Evolutionary conservation across 2,797 vertebrate species (phyloP).

Genomic region (Psittacula echo): DNA sequence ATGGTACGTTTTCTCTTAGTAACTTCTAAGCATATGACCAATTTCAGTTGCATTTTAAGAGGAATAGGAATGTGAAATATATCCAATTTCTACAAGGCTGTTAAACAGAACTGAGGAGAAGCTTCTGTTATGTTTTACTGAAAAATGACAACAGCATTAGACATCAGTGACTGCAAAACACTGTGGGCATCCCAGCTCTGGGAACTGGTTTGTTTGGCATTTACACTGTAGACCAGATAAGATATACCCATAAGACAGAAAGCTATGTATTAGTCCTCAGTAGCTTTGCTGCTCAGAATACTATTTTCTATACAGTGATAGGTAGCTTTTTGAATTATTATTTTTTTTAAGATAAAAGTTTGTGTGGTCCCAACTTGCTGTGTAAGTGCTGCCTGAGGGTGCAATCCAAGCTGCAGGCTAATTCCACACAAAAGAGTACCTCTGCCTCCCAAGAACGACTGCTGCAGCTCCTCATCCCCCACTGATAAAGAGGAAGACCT

Average conservation of each 20-base stretch:
- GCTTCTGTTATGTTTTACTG: neutral
- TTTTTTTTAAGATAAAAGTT: neutral
- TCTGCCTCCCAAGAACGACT: neutral
- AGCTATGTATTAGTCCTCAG: neutral
- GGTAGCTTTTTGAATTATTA: neutral
- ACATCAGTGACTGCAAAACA: neutral
- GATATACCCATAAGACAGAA: neutral
- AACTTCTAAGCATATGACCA: neutral
- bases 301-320: neutral
- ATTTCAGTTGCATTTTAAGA: neutral
- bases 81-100: neutral
- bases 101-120: neutral
- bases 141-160: neutral
- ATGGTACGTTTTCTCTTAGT: neutral
- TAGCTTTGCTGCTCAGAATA: neutral
- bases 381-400: accelerated
- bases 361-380: neutral
- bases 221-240: neutral
- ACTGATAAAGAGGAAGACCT: neutral
- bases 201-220: neutral
- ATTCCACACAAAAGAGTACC: neutral
- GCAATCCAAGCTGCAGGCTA: neutral
- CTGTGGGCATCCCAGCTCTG: neutral
- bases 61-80: neutral
- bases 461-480: neutral